These are phyloP conservation scores for Cyprinella venusta DNA, from an alignment of 2,797 vertebrate genomes.

Conservation along the genomic window DNA sequence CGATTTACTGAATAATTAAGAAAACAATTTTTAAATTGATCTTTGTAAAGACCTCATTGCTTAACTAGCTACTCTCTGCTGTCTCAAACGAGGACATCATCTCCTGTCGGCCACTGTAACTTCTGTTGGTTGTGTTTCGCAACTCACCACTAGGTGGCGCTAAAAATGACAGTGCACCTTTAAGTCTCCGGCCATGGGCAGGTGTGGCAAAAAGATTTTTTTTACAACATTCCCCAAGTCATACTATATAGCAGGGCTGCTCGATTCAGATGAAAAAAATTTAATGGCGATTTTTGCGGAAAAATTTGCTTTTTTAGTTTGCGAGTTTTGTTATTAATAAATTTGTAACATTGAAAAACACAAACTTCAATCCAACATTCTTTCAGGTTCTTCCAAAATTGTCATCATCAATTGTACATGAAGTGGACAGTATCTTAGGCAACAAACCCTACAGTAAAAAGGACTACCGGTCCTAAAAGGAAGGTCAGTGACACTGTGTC, in stretches of 20 bases:
- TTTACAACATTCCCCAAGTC: too few species aligned
- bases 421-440: constrained; percentile 98
- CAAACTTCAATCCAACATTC: neutral
- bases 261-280: neutral
- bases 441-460: constrained; percentile 99
- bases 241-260: neutral
- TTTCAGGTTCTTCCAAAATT: constrained; percentile 95
- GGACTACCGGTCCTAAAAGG: constrained; percentile 92
- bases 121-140: too few species aligned
- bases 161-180: too few species aligned
- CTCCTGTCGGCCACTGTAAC: too few species aligned
- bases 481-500: constrained; percentile 15
- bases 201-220: neutral
- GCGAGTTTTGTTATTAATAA: neutral
- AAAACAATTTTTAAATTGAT: too few species aligned
- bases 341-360: neutral
- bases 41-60: too few species aligned
- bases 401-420: constrained; percentile 94
- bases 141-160: too few species aligned
- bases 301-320: too few species aligned
- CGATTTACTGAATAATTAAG: too few species aligned
- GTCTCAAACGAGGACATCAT: too few species aligned
- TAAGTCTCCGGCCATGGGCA: neutral
- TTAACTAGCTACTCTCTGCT: too few species aligned
- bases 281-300: neutral